A percentile compares a stretch with the other conserved stretches of the same genome.
phyloP scores from a whole-genome alignment of 2,888 invertebrate species.

The Imbricaverruca yamaguchii region DNA sequence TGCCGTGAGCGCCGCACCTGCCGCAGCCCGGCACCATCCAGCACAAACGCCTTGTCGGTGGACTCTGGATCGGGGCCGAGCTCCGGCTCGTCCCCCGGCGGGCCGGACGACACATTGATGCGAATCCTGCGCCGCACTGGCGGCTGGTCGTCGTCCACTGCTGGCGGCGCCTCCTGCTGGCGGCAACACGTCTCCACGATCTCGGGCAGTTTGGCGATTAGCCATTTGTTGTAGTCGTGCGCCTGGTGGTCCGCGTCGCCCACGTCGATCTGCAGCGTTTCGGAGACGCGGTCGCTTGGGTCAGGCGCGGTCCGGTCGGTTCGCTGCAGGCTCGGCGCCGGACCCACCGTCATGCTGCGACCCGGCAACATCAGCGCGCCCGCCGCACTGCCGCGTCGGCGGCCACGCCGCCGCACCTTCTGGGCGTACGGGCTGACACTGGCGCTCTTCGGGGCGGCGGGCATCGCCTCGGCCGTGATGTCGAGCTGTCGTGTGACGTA shows the following conservation, averaged over 20 bases:
- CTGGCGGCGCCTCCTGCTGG: background rate
- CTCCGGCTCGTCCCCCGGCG: background rate
- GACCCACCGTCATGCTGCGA: background rate
- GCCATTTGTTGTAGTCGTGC: background rate
- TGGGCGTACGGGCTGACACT: background rate
- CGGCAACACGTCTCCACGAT: conserved; percentile 14
- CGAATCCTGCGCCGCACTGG: conserved; percentile 6
- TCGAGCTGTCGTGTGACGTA: background rate
- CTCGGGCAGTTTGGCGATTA: conserved; percentile 4
- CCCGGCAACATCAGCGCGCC: background rate
- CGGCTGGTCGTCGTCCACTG: background rate
- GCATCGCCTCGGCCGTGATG: background rate
- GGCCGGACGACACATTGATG: background rate
- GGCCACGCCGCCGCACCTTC: background rate
- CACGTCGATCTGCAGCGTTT: background rate
- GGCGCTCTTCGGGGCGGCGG: background rate
- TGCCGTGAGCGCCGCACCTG: background rate
- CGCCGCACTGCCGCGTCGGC: background rate
- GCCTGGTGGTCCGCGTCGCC: background rate
- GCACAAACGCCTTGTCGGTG: background rate
- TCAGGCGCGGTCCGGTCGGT: background rate
- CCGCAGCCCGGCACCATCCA: background rate
- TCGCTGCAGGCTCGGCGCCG: background rate
- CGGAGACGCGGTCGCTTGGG: background rate
- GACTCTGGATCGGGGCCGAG: background rate